Conservation (phyloP, 2,113 vertebrate genomes). For the Gopherus flavomarginatus region DNA sequence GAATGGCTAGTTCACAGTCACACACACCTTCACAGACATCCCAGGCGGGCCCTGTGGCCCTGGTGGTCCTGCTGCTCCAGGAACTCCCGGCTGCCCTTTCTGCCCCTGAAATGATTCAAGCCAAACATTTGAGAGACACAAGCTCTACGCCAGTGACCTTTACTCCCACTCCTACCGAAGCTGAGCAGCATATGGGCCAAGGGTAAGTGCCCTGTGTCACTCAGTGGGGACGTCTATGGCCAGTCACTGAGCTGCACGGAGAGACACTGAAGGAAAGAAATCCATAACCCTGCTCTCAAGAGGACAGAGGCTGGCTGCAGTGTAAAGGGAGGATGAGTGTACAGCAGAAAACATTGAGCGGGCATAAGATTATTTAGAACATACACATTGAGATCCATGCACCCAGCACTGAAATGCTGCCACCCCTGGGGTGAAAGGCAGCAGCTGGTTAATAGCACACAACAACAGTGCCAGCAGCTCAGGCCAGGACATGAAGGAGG, state of each 20-base stretch:
- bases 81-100: slow-evolving; percentile 75
- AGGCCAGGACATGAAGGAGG: background rate
- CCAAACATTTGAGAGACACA: background rate
- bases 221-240: background rate
- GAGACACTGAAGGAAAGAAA: background rate
- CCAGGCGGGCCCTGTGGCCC: slow-evolving; percentile 83
- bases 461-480: background rate
- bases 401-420: background rate
- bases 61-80: slow-evolving; percentile 80
- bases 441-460: background rate
- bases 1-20: background rate
- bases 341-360: background rate
- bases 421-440: background rate
- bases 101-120: slow-evolving; percentile 68
- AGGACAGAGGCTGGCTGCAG: background rate
- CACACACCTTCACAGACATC: slow-evolving; percentile 84
- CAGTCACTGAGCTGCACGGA: background rate
- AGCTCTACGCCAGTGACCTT: background rate
- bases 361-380: background rate
- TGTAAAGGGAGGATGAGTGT: background rate
- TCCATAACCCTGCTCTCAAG: background rate
- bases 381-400: background rate
- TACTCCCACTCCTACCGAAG: accelerated
- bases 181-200: background rate
- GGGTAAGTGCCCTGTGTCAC: background rate